Evolutionary conservation across 2,113 vertebrate species (phyloP).

Genomic region (Oncorhynchus keta): DNA sequence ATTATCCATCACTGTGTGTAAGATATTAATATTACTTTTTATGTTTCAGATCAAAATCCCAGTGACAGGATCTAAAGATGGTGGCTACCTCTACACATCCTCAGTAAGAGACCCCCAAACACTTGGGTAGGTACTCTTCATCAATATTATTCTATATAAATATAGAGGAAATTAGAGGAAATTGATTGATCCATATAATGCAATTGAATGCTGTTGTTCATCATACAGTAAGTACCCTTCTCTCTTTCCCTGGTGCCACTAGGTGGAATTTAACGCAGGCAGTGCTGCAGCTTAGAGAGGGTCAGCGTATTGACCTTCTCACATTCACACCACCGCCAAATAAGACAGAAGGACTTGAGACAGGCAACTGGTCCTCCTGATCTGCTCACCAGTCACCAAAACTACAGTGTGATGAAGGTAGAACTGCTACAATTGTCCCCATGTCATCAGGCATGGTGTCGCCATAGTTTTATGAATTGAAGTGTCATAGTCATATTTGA

Average conservation of each 20-base stretch:
- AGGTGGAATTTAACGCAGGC: conserved; percentile 79
- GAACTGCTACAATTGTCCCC: too few relatives aligned
- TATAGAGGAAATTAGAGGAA: too few relatives aligned
- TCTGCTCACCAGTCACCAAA: too few relatives aligned
- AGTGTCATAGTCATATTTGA: too few relatives aligned
- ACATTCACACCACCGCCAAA: not conserved
- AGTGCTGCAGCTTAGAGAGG: conserved; percentile 63
- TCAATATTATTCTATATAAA: not conserved
- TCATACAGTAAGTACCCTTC: too few relatives aligned
- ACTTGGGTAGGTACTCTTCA: conserved; percentile 55
- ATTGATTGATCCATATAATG: not conserved
- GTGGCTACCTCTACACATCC: conserved; percentile 63
- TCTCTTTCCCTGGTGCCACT: conserved; percentile 3
- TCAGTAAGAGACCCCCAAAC: conserved; percentile 53
- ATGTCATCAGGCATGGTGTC: too few relatives aligned
- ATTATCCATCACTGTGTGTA: too few relatives aligned
- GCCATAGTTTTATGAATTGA: too few relatives aligned
- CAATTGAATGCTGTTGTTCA: too few relatives aligned
- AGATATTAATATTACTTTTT: not conserved
- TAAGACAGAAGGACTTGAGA: not conserved
- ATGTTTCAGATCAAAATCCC: conserved; percentile 78
- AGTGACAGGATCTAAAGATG: not conserved
- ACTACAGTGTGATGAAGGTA: too few relatives aligned
- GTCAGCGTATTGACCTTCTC: conserved; percentile 66
- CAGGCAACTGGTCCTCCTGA: too few relatives aligned